Base-by-base conservation (phyloP, 2,888 invertebrate genomes). In the Drosophila helvetica region DNA sequence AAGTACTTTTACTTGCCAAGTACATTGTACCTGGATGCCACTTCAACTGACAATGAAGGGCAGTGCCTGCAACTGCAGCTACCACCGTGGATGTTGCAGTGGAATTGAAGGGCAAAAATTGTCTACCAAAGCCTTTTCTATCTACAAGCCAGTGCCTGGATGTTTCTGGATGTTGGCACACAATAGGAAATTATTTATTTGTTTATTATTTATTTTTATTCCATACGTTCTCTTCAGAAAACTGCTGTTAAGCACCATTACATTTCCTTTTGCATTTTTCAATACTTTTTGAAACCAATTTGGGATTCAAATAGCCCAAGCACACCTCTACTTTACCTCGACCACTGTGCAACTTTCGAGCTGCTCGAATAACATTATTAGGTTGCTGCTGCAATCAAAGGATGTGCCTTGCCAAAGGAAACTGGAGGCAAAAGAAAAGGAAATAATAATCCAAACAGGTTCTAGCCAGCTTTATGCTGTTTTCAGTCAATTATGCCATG, bases 401-500 rank as follows among this genome's bases (percentile, higher is more conserved):
- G 58, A 51, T 53, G 54, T 47, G 46, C 65, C n/a, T 53, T 52
- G 55, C 52, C 30, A 48, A 50, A 54, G n/a, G 38, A 38, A 38
- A 38, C 7, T 38, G 48, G 3, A 12, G 42, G 43, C 42, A 38
- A 38, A 19, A 48, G 25, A 8, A 47, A 47, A 54, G 22, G 18
- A 64, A 64, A 50, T 46, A 42, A 54, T 54, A 63, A 57, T 56
- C 56, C 43, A 46, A 72, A 47, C 55, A 62, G 48, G 59, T 73
- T 69, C 51, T 66, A 59, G 51, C 38, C 47, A 50, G 63, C 78
- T 78, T 74, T 68, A 79, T 79, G 77, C 76, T 78, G 73, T 78
- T 85, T 79, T 73, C 77, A 85, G 86, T 84, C 86, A 84, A 87
- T 84, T 87, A 85, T 85, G 70, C 50, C 59, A 27, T 72, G 63